Percentiles rank a stretch among this genome's conserved stretches.
These are phyloP conservation scores for Hypothenemus hampei DNA, from an alignment of 1,140 invertebrate genomes.

Conservation along the genomic window DNA sequence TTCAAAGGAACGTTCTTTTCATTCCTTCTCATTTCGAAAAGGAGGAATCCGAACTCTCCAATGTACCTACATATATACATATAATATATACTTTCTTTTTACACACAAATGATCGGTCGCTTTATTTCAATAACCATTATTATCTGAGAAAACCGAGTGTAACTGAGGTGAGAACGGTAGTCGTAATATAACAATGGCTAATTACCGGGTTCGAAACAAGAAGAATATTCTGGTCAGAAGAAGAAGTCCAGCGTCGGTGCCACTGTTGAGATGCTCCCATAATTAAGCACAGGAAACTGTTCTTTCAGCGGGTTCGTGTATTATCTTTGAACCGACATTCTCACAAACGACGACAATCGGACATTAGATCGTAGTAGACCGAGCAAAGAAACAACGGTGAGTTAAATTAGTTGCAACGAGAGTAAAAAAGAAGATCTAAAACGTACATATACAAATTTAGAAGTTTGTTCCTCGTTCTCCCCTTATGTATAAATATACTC, in stretches of 20 bases:
- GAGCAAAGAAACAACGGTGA: too few relatives aligned
- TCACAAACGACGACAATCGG: conserved; percentile 17
- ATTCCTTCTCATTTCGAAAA: too few relatives aligned
- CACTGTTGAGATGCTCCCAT: conserved; percentile 17
- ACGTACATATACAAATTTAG: too few relatives aligned
- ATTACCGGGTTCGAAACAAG: conserved; percentile 14
- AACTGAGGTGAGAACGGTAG: conserved; percentile 17
- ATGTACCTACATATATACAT: too few relatives aligned
- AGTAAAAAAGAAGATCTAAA: too few relatives aligned
- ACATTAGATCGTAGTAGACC: conserved; percentile 9
- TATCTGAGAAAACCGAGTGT: conserved; percentile 13
- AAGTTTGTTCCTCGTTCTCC: too few relatives aligned
- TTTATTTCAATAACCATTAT: conserved; percentile 10
- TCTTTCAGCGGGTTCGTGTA: conserved; percentile 16
- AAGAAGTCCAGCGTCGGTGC: conserved; percentile 10
- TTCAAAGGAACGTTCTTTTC: too few relatives aligned
- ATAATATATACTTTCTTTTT: too few relatives aligned
- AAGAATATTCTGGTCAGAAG: conserved; percentile 17
- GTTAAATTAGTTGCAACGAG: too few relatives aligned
- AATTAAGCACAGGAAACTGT: conserved; percentile 22
- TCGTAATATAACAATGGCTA: conserved; percentile 14
- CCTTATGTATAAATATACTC: too few relatives aligned
- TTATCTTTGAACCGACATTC: conserved; percentile 12
- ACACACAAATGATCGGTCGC: too few relatives aligned
- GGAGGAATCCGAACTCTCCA: too few relatives aligned